A percentile compares a stretch with the other conserved stretches of the same genome.
These are phyloP conservation scores for Eumeta japonica DNA, from an alignment of 1,140 invertebrate species.

Conservation along the genomic window DNA sequence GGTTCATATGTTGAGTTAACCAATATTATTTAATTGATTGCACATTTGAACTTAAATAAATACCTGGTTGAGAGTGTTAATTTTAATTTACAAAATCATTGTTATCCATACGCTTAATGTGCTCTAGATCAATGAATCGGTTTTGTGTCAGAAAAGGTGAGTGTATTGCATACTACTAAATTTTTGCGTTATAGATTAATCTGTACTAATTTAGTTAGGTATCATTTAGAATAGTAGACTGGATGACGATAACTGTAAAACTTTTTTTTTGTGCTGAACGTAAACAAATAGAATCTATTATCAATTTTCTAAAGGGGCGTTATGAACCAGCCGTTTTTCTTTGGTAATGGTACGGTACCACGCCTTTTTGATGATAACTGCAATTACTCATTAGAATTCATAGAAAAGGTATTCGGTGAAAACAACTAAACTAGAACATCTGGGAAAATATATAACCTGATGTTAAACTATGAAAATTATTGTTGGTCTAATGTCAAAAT, in stretches of 20 bases:
- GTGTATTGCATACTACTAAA: conserved; percentile 17
- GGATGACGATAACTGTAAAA: background rate
- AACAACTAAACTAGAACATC: background rate
- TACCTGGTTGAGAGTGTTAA: background rate
- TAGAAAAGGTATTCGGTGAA: background rate
- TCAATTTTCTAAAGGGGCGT: background rate
- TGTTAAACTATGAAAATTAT: background rate
- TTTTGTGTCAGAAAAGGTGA: conserved; percentile 34
- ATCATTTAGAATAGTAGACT: background rate
- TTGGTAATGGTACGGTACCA: background rate
- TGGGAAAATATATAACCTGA: background rate
- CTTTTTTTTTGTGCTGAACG: background rate
- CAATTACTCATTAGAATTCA: background rate
- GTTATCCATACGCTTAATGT: background rate
- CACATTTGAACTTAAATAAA: background rate
- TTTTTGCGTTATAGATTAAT: background rate
- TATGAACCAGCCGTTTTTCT: background rate
- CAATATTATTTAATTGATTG: no score
- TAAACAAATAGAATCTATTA: background rate
- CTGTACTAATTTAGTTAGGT: background rate
- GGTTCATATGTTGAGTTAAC: conserved; percentile 24
- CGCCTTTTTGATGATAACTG: background rate
- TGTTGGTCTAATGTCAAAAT: background rate
- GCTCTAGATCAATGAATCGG: background rate
- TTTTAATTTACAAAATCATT: background rate